Percentiles rank a stretch among this genome's conserved stretches.
Conservation (phyloP, 2,797 vertebrate genomes). For the Myotis daubentonii region DNA sequence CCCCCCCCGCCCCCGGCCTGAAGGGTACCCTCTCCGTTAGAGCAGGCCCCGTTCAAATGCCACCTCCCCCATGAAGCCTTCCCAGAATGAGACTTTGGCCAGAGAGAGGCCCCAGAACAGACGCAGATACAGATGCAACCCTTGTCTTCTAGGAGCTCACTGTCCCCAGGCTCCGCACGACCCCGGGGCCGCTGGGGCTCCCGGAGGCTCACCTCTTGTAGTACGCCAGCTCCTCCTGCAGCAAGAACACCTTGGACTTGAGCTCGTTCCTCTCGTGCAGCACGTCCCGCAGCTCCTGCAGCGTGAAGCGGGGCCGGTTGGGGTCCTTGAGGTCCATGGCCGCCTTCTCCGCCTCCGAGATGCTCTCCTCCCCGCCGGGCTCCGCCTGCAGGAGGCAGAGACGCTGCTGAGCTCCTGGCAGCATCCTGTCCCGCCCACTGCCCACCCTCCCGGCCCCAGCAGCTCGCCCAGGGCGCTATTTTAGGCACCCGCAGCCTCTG, state of each 20-base stretch:
- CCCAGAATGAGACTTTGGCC: background rate
- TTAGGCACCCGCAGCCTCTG: background rate
- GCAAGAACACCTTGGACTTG: slow-evolving; percentile 96
- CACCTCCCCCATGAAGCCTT: background rate
- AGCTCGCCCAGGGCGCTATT: slow-evolving; percentile 46
- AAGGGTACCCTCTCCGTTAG: background rate
- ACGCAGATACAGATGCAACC: background rate
- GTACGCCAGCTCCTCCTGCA: slow-evolving; percentile 97
- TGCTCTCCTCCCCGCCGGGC: slow-evolving; percentile 88
- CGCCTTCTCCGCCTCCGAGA: slow-evolving; percentile 83
- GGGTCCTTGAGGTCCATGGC: slow-evolving; percentile 93
- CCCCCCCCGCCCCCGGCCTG: background rate
- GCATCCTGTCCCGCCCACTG: background rate
- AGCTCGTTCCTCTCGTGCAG: slow-evolving; percentile 98
- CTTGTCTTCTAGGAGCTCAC: background rate
- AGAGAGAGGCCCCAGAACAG: too few species aligned
- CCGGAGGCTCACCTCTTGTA: slow-evolving; percentile 91
- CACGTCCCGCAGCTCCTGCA: slow-evolving; percentile 98
- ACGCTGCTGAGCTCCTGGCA: slow-evolving; percentile 2
- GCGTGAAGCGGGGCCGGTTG: slow-evolving; percentile 95
- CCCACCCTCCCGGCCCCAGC: background rate
- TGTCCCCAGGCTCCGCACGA: accelerated
- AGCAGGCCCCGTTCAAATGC: background rate
- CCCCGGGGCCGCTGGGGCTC: background rate
- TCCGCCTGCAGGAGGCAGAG: slow-evolving; percentile 83